Percentiles rank a stretch among this genome's conserved stretches.
Evolutionary conservation across 2,888 invertebrate species (phyloP).

Genomic region (Polydrusus pterygomalis): DNA sequence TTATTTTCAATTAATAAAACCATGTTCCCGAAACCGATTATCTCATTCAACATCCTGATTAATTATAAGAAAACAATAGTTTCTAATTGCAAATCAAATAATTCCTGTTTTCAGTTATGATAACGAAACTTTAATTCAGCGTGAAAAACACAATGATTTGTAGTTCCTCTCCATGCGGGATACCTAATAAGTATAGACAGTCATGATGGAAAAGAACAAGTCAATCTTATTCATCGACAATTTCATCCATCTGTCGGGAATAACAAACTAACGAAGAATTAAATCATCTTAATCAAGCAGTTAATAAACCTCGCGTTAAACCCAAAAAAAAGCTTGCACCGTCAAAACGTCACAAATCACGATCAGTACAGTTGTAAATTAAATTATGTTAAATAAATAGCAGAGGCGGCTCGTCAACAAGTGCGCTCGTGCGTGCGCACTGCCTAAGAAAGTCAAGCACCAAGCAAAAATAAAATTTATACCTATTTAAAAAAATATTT

Average conservation of each 20-base stretch:
- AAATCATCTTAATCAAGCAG: constrained; percentile 7
- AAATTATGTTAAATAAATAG: too few species aligned
- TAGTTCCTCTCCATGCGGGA: constrained; percentile 24
- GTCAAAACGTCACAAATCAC: background rate
- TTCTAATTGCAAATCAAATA: constrained; percentile 1
- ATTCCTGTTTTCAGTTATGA: background rate
- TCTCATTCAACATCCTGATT: background rate
- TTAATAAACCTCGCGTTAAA: background rate
- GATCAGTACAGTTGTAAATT: background rate
- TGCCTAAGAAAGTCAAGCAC: too few species aligned
- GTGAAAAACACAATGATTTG: constrained; percentile 13
- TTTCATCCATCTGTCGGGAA: constrained; percentile 23
- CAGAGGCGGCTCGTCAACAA: too few species aligned
- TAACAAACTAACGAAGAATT: constrained; percentile 1
- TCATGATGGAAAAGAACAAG: constrained; percentile 28
- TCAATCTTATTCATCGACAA: constrained; percentile 23
- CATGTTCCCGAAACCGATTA: background rate
- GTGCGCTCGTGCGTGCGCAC: too few species aligned
- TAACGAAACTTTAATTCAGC: background rate
- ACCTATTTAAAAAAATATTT: too few species aligned
- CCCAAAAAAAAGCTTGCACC: background rate
- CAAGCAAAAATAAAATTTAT: too few species aligned
- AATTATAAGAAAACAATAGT: background rate
- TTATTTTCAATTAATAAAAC: too few species aligned
- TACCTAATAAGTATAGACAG: constrained; percentile 21